Base-by-base conservation (phyloP, 2,797 vertebrate species). In the Chlorospingus flavigularis region DNA sequence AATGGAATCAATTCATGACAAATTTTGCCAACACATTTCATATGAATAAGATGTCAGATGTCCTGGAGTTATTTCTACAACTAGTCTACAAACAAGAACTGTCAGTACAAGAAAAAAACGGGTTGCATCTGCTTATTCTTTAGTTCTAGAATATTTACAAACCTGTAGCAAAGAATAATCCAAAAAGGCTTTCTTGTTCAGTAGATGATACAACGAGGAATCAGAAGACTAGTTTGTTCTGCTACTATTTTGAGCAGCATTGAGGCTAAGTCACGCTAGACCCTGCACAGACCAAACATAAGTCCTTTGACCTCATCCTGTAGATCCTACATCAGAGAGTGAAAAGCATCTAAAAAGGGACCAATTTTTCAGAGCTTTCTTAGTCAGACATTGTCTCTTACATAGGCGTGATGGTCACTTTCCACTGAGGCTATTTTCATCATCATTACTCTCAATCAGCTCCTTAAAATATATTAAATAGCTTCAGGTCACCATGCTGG, bases 11-110 rank as follows among this genome's bases (percentile, higher is more conserved):
- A 88, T 72, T 92, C 58, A 62, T 40, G 70, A 75, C 92, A 96
- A 88, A 80, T 88, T 92, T 88, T 95, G 94, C 91, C 89, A 95
- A 90, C 86, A 89, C 57, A 83, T 89, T 94, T 95, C 66, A 86
- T 75, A 68, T 37, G 72, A 92, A 92, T 86, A 95, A 87, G 58
- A 76, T 71, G 87, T 93, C 91, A 90, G 72, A 91, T 78, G 92
- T 80, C 72, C 51, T 86, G 30, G 54, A 92, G 81, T 70, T 97
- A 94, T 94, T 97, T 95, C 92, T 90, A 86, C 71, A 75, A 62
- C 71, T 62, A 86, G 25, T 77, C 87, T 86, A 80, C 78, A 94
- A 96, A 90, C 58, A 94, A 78, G 61, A 95, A 48, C 75, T 80
- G 39, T 62, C 75, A 94, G 76, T 61, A 77, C 51, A 48, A 75